phyloP scores from a whole-genome alignment of 1,140 invertebrate species.

The Rhizoglyphus robini region DNA sequence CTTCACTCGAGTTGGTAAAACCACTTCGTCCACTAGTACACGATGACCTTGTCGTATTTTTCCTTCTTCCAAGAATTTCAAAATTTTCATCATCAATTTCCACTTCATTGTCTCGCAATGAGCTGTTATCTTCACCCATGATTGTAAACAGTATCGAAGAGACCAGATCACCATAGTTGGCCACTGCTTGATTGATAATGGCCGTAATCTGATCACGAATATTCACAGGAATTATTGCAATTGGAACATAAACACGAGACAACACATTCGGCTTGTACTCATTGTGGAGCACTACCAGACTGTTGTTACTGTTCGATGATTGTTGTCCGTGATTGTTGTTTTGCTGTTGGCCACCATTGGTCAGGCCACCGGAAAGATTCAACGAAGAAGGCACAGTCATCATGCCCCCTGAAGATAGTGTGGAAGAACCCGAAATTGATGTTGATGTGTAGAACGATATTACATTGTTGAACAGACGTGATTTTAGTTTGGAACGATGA shows the following conservation, averaged over 20 bases:
- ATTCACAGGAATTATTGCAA: constrained; percentile 1
- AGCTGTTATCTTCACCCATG: neutral
- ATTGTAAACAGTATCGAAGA: neutral
- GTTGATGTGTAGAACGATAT: constrained; percentile 12
- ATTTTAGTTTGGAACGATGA: neutral
- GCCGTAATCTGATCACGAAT: constrained; percentile 17
- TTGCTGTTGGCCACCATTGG: neutral
- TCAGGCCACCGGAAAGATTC: neutral
- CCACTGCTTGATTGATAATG: constrained; percentile 14
- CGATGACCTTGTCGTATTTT: neutral
- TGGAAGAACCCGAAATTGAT: neutral
- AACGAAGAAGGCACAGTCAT: neutral
- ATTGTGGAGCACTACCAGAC: neutral
- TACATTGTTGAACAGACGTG: constrained; percentile 2
- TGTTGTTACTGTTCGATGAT: neutral
- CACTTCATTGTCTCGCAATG: neutral
- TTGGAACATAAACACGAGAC: constrained; percentile 20
- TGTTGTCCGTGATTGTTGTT: too few relatives aligned
- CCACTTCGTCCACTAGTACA: neutral
- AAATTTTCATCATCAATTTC: neutral
- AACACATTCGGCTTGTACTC: neutral
- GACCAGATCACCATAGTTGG: constrained; percentile 10
- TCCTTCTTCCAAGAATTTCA: neutral
- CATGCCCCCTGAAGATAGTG: neutral
- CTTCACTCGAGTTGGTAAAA: neutral